These are phyloP conservation scores for Loris lydekkerianus DNA, from an alignment of 2,797 vertebrate species.

Conservation along the genomic window DNA sequence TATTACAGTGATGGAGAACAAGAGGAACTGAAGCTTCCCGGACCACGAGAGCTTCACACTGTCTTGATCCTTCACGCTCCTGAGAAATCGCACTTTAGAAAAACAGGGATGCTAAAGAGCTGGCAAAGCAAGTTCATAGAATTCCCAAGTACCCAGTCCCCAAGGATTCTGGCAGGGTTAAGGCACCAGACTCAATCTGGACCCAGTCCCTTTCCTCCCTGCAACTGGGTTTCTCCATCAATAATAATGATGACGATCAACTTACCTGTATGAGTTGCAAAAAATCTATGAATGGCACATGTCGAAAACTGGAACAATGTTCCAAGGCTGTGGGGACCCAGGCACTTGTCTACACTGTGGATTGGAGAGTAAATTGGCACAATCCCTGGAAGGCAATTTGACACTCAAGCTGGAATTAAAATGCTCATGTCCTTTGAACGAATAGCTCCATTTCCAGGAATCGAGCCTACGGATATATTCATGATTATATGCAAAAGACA, in stretches of 20 bases:
- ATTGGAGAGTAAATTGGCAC: neutral
- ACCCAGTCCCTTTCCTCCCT: neutral
- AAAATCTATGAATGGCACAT: neutral
- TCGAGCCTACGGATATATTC: neutral
- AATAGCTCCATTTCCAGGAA: constrained; percentile 1
- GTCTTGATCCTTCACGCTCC: constrained; percentile 61
- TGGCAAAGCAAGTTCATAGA: neutral
- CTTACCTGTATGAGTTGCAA: neutral
- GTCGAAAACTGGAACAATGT: neutral
- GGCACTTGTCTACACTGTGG: neutral
- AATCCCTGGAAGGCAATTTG: neutral
- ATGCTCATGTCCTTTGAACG: neutral
- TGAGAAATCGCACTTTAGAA: constrained; percentile 13
- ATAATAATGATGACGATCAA: neutral
- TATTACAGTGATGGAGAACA: neutral
- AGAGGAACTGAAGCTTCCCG: neutral
- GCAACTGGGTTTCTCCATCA: neutral
- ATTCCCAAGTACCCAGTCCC: neutral
- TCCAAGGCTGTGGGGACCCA: neutral
- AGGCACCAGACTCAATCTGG: too few species aligned
- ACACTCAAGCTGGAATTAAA: constrained; percentile 33
- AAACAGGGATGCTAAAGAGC: neutral
- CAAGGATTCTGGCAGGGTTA: neutral
- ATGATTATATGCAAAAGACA: neutral
- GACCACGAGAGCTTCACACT: neutral